Base-by-base conservation (phyloP, 2,797 vertebrate species). In the Sebastes goodei region DNA sequence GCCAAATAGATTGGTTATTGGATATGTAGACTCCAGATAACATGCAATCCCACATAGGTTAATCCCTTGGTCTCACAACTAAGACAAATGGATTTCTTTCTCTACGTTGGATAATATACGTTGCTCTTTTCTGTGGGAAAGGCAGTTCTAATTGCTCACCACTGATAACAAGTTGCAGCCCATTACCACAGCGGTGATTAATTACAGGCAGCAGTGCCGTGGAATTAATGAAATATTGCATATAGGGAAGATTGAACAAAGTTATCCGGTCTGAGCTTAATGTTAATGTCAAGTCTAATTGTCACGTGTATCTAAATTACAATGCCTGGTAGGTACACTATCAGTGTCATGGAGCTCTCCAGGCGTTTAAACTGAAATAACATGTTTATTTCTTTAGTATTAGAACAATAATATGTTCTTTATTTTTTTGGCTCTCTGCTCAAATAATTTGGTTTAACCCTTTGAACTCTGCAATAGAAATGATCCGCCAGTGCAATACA, bases 121-220 rank as follows among this genome's bases (percentile, higher is more conserved):
- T 20, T 46, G 38, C 38, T 86, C 63, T 62, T 66, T 85, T 85
- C 81, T 84, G 79, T 71, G 78, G 74, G 79, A 88, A 78, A 61
- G 52, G 32, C 73, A 66, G 42, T 68, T 84, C 72, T 82, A 91
- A 89, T 88, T 82, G 78, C 66, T 66, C 61, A 74, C 81, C 83
- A 73, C 71, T 65, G 81, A 86, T 76, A 77, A 78, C 84, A 78
- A 81, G 61, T 30, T 84, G 78, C 67, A 86, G 82, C 75, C 75
- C 80, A 85, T 93, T 91, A 92, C 56, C 86, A 78, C 52, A 85
- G 80, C 46, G 0, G 71, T 76, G 69, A 92, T 93, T 92, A 91
- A 95, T 94, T 88, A 90, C 82, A 76, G 59, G 71, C 81, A 85
- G 73, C 80, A 82, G 80, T 63, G 55, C 60, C 27, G 38, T 15